phyloP scores from a whole-genome alignment of 2,797 vertebrate species.

The Malurus leucopterus region DNA sequence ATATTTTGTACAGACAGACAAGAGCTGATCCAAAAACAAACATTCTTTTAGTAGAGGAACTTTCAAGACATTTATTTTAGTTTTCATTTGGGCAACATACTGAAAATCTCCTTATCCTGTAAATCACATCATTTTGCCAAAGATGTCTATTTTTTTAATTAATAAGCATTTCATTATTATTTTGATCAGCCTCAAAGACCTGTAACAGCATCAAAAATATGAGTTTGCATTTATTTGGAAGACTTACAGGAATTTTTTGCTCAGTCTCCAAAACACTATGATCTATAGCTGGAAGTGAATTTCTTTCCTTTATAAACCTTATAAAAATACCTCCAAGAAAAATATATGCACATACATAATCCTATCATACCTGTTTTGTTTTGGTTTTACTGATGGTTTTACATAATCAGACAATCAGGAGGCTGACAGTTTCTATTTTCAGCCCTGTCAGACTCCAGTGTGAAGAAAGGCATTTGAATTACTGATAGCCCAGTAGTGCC shows the following conservation, averaged over 20 bases:
- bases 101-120: background rate
- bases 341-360: conserved; percentile 46
- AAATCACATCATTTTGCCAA: background rate
- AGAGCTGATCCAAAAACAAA: background rate
- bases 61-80: background rate
- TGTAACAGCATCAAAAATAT: background rate
- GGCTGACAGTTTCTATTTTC: conserved; percentile 31
- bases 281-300: background rate
- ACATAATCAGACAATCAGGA: conserved; percentile 36
- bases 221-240: background rate
- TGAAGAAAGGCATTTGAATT: background rate
- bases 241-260: background rate
- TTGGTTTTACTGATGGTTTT: conserved; percentile 7
- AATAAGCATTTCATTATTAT: background rate
- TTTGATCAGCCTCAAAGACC: background rate
- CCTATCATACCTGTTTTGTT: conserved; percentile 3
- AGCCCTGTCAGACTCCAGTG: background rate
- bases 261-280: background rate
- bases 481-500: background rate
- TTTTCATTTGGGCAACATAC: background rate
- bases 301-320: background rate
- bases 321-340: conserved; percentile 20
- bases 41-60: background rate
- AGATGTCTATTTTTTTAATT: background rate
- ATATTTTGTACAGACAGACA: background rate